These are phyloP conservation scores for Oncorhynchus masou DNA, from an alignment of 2,113 vertebrate species.

Conservation along the genomic window DNA sequence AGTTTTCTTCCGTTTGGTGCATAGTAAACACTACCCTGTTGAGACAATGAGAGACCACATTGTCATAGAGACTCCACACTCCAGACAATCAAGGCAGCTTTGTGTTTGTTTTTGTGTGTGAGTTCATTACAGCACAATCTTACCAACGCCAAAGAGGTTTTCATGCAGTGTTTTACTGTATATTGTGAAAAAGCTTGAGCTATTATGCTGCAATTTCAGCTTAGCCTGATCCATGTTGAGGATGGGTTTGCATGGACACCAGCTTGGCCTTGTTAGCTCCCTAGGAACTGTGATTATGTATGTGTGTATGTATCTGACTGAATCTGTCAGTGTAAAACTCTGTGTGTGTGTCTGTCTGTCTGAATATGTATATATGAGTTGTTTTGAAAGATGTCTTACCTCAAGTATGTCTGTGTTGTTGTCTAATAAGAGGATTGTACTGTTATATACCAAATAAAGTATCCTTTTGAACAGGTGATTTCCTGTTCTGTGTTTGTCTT, in stretches of 20 bases:
- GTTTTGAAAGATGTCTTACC: background rate
- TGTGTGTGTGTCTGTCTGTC: background rate
- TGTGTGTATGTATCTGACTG: background rate
- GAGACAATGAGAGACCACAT: background rate
- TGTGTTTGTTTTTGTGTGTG: background rate
- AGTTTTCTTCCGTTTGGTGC: too few relatives aligned
- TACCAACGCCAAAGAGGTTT: background rate
- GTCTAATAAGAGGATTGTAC: background rate
- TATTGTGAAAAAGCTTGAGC: background rate
- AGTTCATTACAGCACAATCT: background rate
- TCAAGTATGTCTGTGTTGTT: background rate
- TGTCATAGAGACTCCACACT: background rate
- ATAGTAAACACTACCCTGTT: background rate
- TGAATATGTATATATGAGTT: background rate
- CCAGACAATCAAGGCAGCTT: background rate
- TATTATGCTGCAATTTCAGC: background rate
- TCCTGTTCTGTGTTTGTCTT: too few relatives aligned
- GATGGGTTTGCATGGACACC: slow-evolving; percentile 10
- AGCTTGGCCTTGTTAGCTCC: background rate
- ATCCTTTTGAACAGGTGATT: background rate
- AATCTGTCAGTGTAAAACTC: too few relatives aligned
- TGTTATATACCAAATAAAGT: slow-evolving; percentile 26
- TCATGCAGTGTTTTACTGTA: background rate
- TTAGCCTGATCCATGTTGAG: background rate
- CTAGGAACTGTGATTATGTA: slow-evolving; percentile 7